phyloP scores from a whole-genome alignment of 2,797 vertebrate genomes.

The Tapirus indicus region DNA sequence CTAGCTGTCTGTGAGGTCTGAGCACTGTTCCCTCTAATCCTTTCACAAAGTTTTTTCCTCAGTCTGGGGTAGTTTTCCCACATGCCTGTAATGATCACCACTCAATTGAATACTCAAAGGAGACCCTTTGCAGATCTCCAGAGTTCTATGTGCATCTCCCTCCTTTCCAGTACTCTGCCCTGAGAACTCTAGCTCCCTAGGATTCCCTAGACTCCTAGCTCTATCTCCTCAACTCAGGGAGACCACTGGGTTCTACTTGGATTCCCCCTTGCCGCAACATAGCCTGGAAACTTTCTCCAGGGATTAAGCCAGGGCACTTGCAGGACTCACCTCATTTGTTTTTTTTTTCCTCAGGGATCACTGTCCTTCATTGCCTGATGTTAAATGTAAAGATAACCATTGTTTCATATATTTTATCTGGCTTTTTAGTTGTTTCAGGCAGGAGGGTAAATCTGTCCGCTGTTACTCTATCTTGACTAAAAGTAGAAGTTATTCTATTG shows the following conservation, averaged over 20 bases:
- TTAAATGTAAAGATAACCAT: slow-evolving; percentile 5
- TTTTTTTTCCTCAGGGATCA: neutral
- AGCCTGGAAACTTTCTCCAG: neutral
- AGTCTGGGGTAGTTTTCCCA: neutral
- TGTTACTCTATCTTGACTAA: neutral
- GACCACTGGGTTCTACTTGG: neutral
- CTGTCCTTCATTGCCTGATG: neutral
- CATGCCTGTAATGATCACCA: neutral
- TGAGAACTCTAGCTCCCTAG: neutral
- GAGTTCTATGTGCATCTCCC: neutral
- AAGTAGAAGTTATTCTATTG: neutral
- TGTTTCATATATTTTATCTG: slow-evolving; percentile 27
- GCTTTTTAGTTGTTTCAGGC: slow-evolving; percentile 12
- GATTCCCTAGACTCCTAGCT: neutral
- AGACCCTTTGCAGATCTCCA: neutral
- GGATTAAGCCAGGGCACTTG: neutral
- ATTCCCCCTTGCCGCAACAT: neutral
- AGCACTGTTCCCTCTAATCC: neutral
- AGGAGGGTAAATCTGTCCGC: neutral
- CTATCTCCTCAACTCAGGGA: neutral
- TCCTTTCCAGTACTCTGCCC: neutral
- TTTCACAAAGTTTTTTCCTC: neutral
- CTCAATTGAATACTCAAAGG: slow-evolving; percentile 8
- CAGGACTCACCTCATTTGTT: neutral
- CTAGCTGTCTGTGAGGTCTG: neutral